Conservation (phyloP, 2,113 vertebrate genomes). For the Taxidea taxus region DNA sequence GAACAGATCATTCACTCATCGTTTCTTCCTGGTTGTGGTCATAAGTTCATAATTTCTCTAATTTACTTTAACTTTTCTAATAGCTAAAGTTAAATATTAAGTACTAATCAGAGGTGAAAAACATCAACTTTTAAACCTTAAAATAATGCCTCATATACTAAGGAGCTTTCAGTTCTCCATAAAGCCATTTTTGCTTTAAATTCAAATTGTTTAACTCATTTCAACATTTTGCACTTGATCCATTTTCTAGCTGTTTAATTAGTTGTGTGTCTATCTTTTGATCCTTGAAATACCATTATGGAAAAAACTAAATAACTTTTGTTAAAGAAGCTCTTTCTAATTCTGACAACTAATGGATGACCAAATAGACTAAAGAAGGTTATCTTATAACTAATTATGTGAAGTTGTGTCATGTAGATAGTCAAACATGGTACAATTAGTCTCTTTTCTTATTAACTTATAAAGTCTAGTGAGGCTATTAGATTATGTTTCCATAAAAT, state of each 20-base stretch:
- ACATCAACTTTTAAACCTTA: background rate
- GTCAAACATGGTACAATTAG: background rate
- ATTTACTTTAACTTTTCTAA: conserved; percentile 38
- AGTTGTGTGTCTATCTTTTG: conserved; percentile 27
- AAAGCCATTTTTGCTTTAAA: conserved; percentile 18
- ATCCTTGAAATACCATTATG: conserved; percentile 1
- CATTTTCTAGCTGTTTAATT: conserved; percentile 14
- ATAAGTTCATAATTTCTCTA: background rate
- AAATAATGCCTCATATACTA: background rate
- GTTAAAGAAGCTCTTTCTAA: conserved; percentile 26
- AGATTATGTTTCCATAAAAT: background rate
- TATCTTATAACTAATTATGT: background rate
- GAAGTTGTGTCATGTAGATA: background rate
- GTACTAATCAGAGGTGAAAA: conserved; percentile 26
- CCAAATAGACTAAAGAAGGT: background rate
- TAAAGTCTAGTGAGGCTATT: background rate
- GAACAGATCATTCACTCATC: background rate
- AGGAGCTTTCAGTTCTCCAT: background rate
- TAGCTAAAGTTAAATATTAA: background rate
- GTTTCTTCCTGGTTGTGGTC: background rate
- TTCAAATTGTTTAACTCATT: background rate
- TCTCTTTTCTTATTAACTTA: background rate
- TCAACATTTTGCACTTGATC: conserved; percentile 1
- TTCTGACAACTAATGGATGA: conserved; percentile 50
- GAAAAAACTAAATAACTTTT: conserved; percentile 28